Conservation (phyloP, 2,797 vertebrate genomes). For the Hafferia zeledoni region DNA sequence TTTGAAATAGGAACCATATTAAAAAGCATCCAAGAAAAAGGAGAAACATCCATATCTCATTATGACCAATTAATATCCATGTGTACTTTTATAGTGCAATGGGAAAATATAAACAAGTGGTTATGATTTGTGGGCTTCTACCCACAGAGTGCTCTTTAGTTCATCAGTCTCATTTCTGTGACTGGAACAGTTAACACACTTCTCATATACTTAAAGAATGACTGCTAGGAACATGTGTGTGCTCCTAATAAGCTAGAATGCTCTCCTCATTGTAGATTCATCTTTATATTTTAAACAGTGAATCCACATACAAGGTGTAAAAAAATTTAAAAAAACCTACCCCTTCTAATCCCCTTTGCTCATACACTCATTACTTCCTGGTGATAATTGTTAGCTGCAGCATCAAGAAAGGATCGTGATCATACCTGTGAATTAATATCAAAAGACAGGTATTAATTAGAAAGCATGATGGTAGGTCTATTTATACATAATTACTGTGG, state of each 20-base stretch:
- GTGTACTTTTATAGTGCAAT: background rate
- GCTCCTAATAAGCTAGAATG: background rate
- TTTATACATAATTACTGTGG: constrained; percentile 3
- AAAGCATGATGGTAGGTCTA: constrained; percentile 3
- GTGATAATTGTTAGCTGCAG: constrained; percentile 15
- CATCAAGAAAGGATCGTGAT: background rate
- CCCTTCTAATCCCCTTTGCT: constrained; percentile 38
- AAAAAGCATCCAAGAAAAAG: background rate
- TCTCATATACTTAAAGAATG: background rate
- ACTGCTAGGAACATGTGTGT: background rate
- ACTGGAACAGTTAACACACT: background rate
- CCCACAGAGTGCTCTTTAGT: background rate
- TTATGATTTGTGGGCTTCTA: background rate
- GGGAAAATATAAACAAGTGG: background rate
- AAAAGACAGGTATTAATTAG: constrained; percentile 23
- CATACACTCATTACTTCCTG: background rate
- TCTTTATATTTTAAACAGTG: constrained; percentile 2
- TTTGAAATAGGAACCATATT: background rate
- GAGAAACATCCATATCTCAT: background rate
- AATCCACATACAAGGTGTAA: background rate
- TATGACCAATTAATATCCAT: background rate
- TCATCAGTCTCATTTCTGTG: background rate
- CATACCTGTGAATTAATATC: constrained; percentile 16
- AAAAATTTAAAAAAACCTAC: background rate
- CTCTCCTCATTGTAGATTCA: background rate